Conservation (phyloP, 1,140 invertebrate genomes). For the Ctenoplectra terminalis region DNA sequence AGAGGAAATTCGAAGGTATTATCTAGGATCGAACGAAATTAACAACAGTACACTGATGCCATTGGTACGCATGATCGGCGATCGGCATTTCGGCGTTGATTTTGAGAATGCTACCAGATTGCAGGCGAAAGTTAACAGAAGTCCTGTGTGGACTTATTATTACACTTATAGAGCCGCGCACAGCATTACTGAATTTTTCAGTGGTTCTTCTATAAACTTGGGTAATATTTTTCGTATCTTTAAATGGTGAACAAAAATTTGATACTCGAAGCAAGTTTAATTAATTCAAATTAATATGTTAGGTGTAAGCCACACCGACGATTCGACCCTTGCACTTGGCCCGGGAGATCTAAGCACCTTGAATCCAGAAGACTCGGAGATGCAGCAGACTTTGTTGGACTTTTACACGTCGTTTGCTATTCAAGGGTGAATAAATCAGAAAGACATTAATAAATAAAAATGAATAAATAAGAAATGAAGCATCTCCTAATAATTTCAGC, state of each 20-base stretch:
- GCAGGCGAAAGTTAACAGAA: neutral
- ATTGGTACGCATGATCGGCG: slow-evolving; percentile 1
- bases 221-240: slow-evolving; percentile 73
- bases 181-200: slow-evolving; percentile 63
- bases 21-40: neutral
- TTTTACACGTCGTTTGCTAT: slow-evolving; percentile 82
- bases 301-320: slow-evolving; percentile 85
- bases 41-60: neutral
- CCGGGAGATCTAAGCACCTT: slow-evolving; percentile 64
- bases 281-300: slow-evolving; percentile 35
- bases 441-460: no score
- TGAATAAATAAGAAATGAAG: no score
- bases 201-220: slow-evolving; percentile 79
- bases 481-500: no score
- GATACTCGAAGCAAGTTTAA: no score
- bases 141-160: slow-evolving; percentile 16
- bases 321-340: slow-evolving; percentile 75
- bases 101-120: neutral
- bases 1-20: neutral
- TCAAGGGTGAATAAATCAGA: slow-evolving; percentile 80
- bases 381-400: slow-evolving; percentile 82
- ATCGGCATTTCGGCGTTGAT: neutral
- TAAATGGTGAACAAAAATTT: no score
- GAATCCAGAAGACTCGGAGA: slow-evolving; percentile 77
- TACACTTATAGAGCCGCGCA: neutral